Percentiles rank a stretch among this genome's conserved stretches.
phyloP scores from a whole-genome alignment of 2,888 invertebrate species.

The Scaptomyza flava region DNA sequence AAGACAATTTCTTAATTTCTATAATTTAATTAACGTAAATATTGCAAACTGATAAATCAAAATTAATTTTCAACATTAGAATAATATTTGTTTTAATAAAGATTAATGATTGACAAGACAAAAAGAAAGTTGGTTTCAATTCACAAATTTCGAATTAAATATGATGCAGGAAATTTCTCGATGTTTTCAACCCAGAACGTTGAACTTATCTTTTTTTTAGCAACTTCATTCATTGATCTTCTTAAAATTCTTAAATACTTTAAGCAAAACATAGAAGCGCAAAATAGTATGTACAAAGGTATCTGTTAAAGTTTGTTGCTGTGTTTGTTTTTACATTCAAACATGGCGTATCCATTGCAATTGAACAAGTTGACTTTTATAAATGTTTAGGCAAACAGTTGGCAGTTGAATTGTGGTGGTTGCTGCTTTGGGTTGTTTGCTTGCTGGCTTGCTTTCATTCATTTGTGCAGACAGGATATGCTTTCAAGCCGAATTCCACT shows the following conservation, averaged over 20 bases:
- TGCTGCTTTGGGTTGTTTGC: not conserved
- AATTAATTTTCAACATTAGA: not conserved
- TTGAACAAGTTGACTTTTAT: conserved; percentile 59
- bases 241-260: too few relatives aligned
- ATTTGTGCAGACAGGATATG: conserved; percentile 64
- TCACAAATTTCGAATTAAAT: too few relatives aligned
- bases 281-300: not conserved
- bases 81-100: not conserved
- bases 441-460: not conserved
- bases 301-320: not conserved
- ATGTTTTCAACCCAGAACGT: too few relatives aligned
- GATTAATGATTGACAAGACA: not conserved
- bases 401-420: conserved; percentile 3
- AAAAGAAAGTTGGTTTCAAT: not conserved
- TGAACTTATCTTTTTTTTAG: too few relatives aligned
- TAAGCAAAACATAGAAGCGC: too few relatives aligned
- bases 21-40: not conserved
- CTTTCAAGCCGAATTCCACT: conserved; percentile 72
- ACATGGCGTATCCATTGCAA: not conserved
- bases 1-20: not conserved
- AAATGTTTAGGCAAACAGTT: conserved; percentile 52
- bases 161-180: too few relatives aligned
- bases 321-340: not conserved
- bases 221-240: too few relatives aligned
- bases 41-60: too few relatives aligned